phyloP scores from a whole-genome alignment of 2,888 invertebrate species.

The Tuta absoluta region DNA sequence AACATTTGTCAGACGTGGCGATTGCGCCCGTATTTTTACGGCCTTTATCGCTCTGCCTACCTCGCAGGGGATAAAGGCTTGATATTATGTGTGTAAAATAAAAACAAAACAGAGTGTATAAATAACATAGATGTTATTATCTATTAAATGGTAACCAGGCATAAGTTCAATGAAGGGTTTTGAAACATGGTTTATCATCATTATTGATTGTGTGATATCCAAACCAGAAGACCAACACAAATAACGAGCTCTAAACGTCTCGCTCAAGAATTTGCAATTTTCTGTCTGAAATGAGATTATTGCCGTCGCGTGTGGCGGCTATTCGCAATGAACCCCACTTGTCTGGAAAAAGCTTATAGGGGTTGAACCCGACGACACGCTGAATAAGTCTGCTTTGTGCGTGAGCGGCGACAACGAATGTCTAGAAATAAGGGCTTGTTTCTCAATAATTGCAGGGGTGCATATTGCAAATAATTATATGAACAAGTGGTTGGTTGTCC shows the following conservation, averaged over 20 bases:
- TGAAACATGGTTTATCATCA: no score
- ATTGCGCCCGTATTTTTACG: no score
- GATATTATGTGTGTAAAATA: no score
- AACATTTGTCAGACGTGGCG: no score
- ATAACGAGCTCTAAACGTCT: neutral
- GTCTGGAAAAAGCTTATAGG: constrained; percentile 8
- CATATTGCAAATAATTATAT: neutral
- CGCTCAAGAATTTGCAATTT: neutral
- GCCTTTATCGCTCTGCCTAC: no score
- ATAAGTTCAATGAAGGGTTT: no score
- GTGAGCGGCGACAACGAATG: neutral
- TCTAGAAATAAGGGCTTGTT: neutral
- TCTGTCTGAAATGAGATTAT: constrained; percentile 1
- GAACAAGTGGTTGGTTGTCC: neutral
- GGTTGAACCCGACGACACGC: neutral
- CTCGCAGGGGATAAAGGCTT: no score
- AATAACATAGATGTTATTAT: no score
- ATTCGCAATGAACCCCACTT: neutral
- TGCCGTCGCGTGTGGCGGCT: constrained; percentile 25
- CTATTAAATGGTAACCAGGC: no score
- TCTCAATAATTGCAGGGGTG: neutral
- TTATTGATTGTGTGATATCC: no score
- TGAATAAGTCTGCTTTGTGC: neutral
- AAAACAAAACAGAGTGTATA: no score
- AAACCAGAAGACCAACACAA: no score